Evolutionary conservation across 2,888 invertebrate genomes (phyloP).

Genomic region (Campopleginae sp.): DNA sequence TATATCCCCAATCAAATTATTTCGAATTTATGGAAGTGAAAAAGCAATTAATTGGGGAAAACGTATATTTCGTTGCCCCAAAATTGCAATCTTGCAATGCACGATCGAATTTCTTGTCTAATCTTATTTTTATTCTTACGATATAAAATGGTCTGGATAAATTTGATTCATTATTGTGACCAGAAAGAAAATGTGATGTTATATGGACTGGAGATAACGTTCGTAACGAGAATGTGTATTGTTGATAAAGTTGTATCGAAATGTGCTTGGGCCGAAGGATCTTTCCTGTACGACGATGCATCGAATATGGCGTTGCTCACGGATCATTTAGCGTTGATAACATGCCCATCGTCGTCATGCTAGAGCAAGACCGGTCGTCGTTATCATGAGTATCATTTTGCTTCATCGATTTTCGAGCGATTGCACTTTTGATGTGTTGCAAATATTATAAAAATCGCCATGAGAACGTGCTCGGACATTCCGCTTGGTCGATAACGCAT

Average conservation of each 20-base stretch:
- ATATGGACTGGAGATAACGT: constrained; percentile 8
- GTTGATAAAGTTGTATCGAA: constrained; percentile 15
- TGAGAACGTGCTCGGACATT: background rate
- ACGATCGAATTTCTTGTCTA: background rate
- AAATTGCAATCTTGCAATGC: too few species aligned
- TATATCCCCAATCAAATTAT: too few species aligned
- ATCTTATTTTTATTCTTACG: background rate
- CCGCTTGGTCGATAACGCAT: constrained; percentile 6
- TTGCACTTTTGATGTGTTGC: constrained; percentile 38
- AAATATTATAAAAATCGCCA: constrained; percentile 9
- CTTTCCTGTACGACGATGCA: constrained; percentile 18
- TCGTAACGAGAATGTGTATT: constrained; percentile 28
- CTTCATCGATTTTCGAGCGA: constrained; percentile 33
- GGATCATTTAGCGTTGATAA: constrained; percentile 52
- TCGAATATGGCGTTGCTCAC: constrained; percentile 46
- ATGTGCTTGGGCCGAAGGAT: constrained; percentile 13
- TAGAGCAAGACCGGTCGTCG: background rate
- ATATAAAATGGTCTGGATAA: background rate
- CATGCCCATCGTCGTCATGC: constrained; percentile 26
- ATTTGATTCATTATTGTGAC: background rate
- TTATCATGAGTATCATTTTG: constrained; percentile 27
- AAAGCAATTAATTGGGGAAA: too few species aligned
- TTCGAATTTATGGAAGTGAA: too few species aligned
- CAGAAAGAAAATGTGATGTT: background rate
- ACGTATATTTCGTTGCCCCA: too few species aligned